Evolutionary conservation across 2,888 invertebrate species (phyloP).

Genomic region (Ochropleura leucogaster): DNA sequence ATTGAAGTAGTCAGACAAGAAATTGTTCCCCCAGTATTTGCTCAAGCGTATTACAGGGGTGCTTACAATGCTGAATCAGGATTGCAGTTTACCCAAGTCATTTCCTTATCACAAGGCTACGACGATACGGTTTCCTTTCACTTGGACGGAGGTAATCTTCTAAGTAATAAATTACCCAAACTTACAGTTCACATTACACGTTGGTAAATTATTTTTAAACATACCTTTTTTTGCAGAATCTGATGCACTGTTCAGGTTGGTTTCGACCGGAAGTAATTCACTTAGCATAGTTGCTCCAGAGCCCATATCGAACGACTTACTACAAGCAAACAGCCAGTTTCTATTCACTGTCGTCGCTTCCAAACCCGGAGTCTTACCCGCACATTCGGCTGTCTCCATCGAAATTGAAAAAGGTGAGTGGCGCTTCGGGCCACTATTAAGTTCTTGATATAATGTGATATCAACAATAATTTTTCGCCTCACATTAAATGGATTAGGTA

Average conservation of each 20-base stretch:
- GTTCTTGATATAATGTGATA: slow-evolving; percentile 60
- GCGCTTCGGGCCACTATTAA: background rate
- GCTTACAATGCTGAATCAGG: slow-evolving; percentile 67
- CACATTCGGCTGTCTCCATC: slow-evolving; percentile 61
- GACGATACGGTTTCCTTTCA: slow-evolving; percentile 31
- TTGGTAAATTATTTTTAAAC: background rate
- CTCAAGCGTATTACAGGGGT: slow-evolving; percentile 74
- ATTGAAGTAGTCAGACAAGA: slow-evolving; percentile 71
- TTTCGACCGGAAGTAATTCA: slow-evolving; percentile 5
- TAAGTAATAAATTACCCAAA: background rate
- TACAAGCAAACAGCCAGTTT: slow-evolving; percentile 67
- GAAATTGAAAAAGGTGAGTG: slow-evolving; percentile 68
- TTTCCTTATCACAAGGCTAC: slow-evolving; percentile 69
- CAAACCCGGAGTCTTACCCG: slow-evolving; percentile 60
- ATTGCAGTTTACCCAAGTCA: slow-evolving; percentile 70
- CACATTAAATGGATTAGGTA: too few relatives aligned
- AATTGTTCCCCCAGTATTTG: slow-evolving; percentile 70
- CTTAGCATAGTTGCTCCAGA: background rate
- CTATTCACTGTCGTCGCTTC: slow-evolving; percentile 68
- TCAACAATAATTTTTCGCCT: background rate
- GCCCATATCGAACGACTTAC: slow-evolving; percentile 46
- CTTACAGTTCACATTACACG: slow-evolving; percentile 6
- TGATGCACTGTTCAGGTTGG: slow-evolving; percentile 2
- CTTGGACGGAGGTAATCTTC: slow-evolving; percentile 32
- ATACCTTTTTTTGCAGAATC: slow-evolving; percentile 64